A percentile compares a stretch with the other conserved stretches of the same genome.
These are phyloP conservation scores for Buteo buteo DNA, from an alignment of 2,113 vertebrate species.

Conservation along the genomic window DNA sequence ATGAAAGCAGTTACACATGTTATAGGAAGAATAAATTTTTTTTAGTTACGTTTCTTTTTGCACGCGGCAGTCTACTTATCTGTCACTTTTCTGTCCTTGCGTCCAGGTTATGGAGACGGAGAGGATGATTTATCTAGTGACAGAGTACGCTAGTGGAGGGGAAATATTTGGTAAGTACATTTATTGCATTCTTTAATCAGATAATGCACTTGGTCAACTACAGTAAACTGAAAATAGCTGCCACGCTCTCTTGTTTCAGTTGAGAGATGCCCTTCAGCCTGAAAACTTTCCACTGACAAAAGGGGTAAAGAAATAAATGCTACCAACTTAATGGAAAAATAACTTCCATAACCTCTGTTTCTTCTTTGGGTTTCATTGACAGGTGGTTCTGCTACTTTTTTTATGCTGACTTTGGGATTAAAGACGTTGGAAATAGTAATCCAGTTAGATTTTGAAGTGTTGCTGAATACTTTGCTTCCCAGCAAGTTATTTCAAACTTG, in stretches of 20 bases:
- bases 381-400: background rate
- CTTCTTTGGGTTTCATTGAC: background rate
- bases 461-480: background rate
- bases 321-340: background rate
- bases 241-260: background rate
- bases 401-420: background rate
- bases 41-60: background rate
- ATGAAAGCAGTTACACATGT: background rate
- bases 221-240: slow-evolving; percentile 33
- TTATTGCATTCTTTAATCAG: slow-evolving; percentile 59
- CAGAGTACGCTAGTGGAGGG: slow-evolving; percentile 97
- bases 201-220: background rate
- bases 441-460: background rate
- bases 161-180: slow-evolving; percentile 95
- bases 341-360: background rate
- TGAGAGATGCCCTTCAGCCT: slow-evolving; percentile 10
- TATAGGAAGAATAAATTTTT: background rate
- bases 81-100: slow-evolving; percentile 60
- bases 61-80: slow-evolving; percentile 14
- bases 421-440: background rate
- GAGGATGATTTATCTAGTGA: slow-evolving; percentile 98
- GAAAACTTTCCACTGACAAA: background rate
- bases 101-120: slow-evolving; percentile 98
- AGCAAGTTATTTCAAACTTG: accelerated
- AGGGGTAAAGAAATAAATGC: background rate